A percentile compares a stretch with the other conserved stretches of the same genome.
Conservation (phyloP, 2,797 vertebrate genomes). For the Cossypha caffra region DNA sequence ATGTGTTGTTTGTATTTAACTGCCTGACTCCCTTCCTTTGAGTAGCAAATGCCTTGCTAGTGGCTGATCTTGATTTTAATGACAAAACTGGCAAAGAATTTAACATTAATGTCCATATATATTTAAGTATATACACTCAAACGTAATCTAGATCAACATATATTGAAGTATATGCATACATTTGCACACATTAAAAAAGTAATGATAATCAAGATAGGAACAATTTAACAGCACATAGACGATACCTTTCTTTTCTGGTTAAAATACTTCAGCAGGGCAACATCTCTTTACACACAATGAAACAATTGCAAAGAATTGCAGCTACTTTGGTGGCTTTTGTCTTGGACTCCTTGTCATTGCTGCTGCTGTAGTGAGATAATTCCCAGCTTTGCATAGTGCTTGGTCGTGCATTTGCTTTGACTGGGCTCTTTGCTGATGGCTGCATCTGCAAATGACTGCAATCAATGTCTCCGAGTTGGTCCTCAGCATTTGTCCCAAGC, state of each 20-base stretch:
- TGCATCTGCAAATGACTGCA: neutral
- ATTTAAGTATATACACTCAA: no score
- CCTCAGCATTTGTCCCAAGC: neutral
- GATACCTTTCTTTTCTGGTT: neutral
- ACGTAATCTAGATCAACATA: neutral
- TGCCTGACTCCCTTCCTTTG: neutral
- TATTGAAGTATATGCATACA: neutral
- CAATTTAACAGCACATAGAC: neutral
- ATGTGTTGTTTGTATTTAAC: neutral
- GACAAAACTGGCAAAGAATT: neutral
- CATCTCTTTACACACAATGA: neutral
- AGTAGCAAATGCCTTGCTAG: neutral
- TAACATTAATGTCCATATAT: neutral
- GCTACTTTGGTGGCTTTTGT: neutral
- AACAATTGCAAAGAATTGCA: neutral
- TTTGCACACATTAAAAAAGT: neutral
- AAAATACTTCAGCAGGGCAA: neutral
- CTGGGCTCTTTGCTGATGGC: neutral
- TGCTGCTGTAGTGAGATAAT: neutral
- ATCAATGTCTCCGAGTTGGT: accelerated
- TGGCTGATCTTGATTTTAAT: neutral
- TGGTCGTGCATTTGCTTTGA: neutral
- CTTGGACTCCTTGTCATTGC: neutral
- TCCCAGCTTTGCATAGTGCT: neutral
- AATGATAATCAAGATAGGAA: neutral